phyloP scores from a whole-genome alignment of 2,797 vertebrate species.

The Darevskia nairensis region DNA sequence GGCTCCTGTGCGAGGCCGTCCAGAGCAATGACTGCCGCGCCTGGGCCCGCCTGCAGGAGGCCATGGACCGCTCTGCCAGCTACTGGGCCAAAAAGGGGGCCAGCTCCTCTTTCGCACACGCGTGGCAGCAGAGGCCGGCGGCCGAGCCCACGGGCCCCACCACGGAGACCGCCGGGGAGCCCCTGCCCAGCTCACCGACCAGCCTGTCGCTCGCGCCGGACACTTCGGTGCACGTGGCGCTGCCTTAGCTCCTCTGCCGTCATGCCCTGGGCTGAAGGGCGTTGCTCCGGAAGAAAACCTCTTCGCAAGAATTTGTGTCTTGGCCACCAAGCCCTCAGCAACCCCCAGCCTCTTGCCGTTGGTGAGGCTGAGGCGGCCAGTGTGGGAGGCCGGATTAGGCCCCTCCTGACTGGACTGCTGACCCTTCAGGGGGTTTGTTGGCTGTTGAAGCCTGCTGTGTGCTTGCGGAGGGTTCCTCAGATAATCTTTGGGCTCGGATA shows the following conservation, averaged over 20 bases:
- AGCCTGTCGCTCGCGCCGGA: background rate
- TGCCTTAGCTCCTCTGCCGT: background rate
- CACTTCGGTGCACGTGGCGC: rapidly evolving
- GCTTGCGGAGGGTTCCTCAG: background rate
- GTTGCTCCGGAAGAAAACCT: background rate
- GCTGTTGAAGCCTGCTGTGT: background rate
- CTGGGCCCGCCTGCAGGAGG: constrained; percentile 82
- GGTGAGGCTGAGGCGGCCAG: background rate
- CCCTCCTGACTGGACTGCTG: background rate
- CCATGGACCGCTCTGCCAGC: constrained; percentile 50
- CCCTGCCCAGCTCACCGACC: background rate
- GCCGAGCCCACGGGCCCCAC: rapidly evolving
- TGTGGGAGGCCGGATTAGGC: background rate
- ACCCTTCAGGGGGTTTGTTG: background rate
- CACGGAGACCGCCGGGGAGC: background rate
- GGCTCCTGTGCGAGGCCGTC: constrained; percentile 80
- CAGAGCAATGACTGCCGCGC: constrained; percentile 75
- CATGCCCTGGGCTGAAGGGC: background rate
- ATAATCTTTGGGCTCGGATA: too few relatives aligned
- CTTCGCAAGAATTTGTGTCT: background rate
- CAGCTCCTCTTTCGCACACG: rapidly evolving
- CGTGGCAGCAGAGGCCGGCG: background rate
- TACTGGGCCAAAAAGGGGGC: background rate
- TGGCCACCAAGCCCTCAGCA: too few relatives aligned
- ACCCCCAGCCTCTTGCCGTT: too few relatives aligned